Conservation (phyloP, 2,113 vertebrate species). For the Brachirus orientalis region DNA sequence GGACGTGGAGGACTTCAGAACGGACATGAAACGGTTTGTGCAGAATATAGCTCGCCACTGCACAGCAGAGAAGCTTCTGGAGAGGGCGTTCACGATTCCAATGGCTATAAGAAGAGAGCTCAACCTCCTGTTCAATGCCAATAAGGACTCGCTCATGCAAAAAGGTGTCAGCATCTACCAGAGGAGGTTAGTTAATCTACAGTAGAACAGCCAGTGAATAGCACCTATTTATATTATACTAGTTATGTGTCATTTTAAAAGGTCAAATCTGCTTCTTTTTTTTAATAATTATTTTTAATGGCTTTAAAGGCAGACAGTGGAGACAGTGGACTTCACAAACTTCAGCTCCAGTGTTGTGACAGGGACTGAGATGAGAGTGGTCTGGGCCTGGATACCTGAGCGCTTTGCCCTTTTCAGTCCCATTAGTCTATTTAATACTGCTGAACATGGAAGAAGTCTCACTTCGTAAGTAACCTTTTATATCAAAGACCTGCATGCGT, state of each 20-base stretch:
- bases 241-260: background rate
- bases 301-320: conserved; percentile 77
- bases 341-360: conserved; percentile 85
- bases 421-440: conserved; percentile 81
- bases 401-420: conserved; percentile 88
- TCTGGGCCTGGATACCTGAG: conserved; percentile 93
- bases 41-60: conserved; percentile 81
- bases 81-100: conserved; percentile 85
- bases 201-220: no score
- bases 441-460: conserved; percentile 82
- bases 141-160: conserved; percentile 83
- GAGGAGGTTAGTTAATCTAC: conserved; percentile 80
- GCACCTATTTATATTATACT: background rate
- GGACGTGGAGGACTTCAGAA: conserved; percentile 81
- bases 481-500: background rate
- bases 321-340: conserved; percentile 81
- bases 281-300: conserved; percentile 12
- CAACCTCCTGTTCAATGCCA: conserved; percentile 88
- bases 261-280: background rate
- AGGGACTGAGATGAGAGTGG: conserved; percentile 85
- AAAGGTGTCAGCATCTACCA: conserved; percentile 85
- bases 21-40: conserved; percentile 84
- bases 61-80: conserved; percentile 79
- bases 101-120: conserved; percentile 88
- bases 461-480: conserved; percentile 77